Base-by-base conservation (phyloP, 2,113 vertebrate genomes). In the Leuciscus idus region DNA sequence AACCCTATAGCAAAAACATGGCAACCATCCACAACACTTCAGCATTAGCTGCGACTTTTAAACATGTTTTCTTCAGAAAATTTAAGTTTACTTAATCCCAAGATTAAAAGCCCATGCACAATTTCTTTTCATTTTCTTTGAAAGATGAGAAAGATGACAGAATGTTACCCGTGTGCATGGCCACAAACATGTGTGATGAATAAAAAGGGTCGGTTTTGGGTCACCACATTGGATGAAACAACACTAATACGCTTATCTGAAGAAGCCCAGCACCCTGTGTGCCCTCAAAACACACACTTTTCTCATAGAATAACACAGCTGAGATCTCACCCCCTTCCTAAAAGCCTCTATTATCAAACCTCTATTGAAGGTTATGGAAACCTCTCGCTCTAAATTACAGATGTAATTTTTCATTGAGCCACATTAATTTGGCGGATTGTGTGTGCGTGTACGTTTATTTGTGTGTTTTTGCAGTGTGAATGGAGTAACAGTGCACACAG, bases 251-350 rank as follows among this genome's bases (percentile, higher is more conserved):
- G 17, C 33, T 43, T 4, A 33, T 72, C 55, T 78, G 84, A 48
- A 70, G 70, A 87, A 84, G 82, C 70, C 52, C 59, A 77, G 85
- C 76, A 77, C 70, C 64, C 75, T 26, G 61, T 23, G 61, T 23
- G 61, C 28, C 61, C 68, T 52, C 19, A 72, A 73, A 66, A 75
- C 73, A 68, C 57, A 76, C 68, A 76, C 30, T 66, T 39, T 30
- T 66, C 61, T 50, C 85, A 70, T 26, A 85, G 17, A 83, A 83
- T 23, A 76, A 87, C 81, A 81, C 66, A 73, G 66, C 77, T 80
- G 75, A 84, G 57, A 46, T 17, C 36, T 59, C 50, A 78, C 52
- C n/a, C 52, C 36, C 52, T 36, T 23, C 1, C 39, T 48, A 59
- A 80, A 39, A 80, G 76, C 76, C 21, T 52, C 30, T 36, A 36